Conservation (phyloP, 2,113 vertebrate genomes). For the Garra rufa region DNA sequence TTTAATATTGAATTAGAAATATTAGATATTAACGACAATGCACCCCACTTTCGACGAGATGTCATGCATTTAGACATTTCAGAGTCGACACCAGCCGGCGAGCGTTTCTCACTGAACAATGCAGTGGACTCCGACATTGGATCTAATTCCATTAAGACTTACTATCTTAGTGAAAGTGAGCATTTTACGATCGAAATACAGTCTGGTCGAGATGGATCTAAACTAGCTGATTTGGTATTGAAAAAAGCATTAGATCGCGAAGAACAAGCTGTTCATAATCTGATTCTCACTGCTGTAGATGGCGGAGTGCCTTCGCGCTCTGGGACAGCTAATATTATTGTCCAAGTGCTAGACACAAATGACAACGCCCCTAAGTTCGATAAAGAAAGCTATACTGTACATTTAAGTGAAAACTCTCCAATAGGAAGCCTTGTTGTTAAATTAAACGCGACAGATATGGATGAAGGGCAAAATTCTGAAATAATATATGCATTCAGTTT, state of each 20-base stretch:
- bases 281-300: conserved; percentile 63
- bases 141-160: conserved; percentile 56
- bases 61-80: conserved; percentile 59
- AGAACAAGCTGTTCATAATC: conserved; percentile 42
- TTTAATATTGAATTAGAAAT: conserved; percentile 57
- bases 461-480: too few relatives aligned
- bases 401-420: conserved; percentile 54
- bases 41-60: conserved; percentile 51
- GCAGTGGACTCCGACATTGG: conserved; percentile 60
- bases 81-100: conserved; percentile 48
- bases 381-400: conserved; percentile 51
- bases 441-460: too few relatives aligned
- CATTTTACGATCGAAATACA: conserved; percentile 63
- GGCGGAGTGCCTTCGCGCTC: conserved; percentile 58
- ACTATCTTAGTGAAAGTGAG: conserved; percentile 58
- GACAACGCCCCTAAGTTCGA: conserved; percentile 65
- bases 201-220: conserved; percentile 56
- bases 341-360: conserved; percentile 61
- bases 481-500: too few relatives aligned
- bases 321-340: conserved; percentile 49
- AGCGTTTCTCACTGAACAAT: conserved; percentile 57
- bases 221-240: conserved; percentile 53
- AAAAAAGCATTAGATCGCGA: conserved; percentile 62
- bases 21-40: conserved; percentile 55
- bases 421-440: too few relatives aligned